These are phyloP conservation scores for Lottia scabra DNA, from an alignment of 2,888 invertebrate genomes.

Conservation along the genomic window DNA sequence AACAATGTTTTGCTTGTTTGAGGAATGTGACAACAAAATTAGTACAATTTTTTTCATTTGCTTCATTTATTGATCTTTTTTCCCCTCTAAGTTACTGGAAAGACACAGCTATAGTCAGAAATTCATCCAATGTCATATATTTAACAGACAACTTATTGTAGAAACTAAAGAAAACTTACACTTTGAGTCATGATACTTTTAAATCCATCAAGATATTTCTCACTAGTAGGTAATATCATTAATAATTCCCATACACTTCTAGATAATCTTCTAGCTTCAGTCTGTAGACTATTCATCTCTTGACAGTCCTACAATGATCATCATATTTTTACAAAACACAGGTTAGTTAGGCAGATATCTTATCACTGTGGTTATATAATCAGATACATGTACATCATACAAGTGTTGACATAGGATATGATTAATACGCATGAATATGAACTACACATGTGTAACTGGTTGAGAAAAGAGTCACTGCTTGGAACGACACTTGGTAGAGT, in stretches of 20 bases:
- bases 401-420: no score
- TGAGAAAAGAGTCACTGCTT: no score
- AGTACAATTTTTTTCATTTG: no score
- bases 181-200: slow-evolving; percentile 72
- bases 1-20: no score
- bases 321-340: neutral
- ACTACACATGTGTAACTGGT: no score
- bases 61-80: no score
- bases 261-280: slow-evolving; percentile 83
- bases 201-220: slow-evolving; percentile 85
- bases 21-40: no score
- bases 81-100: no score
- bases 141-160: neutral
- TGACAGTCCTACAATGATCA: slow-evolving; percentile 53
- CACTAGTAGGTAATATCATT: slow-evolving; percentile 90
- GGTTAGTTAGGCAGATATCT: neutral
- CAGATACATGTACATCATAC: no score
- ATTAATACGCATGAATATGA: no score
- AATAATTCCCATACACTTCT: slow-evolving; percentile 95
- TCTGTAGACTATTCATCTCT: slow-evolving; percentile 57
- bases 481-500: neutral
- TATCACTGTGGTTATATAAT: neutral
- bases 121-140: neutral
- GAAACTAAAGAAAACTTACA: slow-evolving; percentile 25
- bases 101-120: no score